phyloP scores from a whole-genome alignment of 2,888 invertebrate species.

The Dynastes tityus region DNA sequence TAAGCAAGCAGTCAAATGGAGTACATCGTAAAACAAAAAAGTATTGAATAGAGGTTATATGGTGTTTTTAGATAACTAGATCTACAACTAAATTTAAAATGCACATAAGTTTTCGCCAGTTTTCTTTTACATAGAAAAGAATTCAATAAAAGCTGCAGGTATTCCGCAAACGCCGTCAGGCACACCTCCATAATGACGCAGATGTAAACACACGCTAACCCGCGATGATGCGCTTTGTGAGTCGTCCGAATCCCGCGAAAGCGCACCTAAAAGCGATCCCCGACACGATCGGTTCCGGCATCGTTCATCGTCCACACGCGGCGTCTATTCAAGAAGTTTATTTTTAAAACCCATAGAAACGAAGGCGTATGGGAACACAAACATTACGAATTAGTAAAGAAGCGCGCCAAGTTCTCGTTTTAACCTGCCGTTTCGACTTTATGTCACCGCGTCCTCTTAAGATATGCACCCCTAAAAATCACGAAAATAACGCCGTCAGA shows the following conservation, averaged over 20 bases:
- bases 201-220: constrained; percentile 1
- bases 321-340: constrained; percentile 64
- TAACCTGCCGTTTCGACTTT: constrained; percentile 11
- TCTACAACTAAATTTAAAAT: too few relatives aligned
- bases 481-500: neutral
- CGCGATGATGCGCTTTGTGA: neutral
- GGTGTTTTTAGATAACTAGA: too few relatives aligned
- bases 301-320: constrained; percentile 51
- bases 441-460: neutral
- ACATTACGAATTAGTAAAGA: constrained; percentile 1
- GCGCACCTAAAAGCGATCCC: constrained; percentile 55
- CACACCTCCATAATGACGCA: neutral
- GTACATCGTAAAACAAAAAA: too few relatives aligned
- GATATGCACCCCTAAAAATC: neutral
- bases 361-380: constrained; percentile 26
- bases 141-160: too few relatives aligned
- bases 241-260: neutral
- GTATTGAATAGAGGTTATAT: too few relatives aligned
- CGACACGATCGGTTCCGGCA: constrained; percentile 57
- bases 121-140: too few relatives aligned
- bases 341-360: constrained; percentile 63
- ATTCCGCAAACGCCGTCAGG: neutral
- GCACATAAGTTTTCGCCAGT: too few relatives aligned
- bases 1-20: too few relatives aligned
- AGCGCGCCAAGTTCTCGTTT: constrained; percentile 19